Evolutionary conservation across 2,888 invertebrate species (phyloP), one percentile per base, ranked within the genome.

Genomic region (Blastobasis adustella): DNA sequence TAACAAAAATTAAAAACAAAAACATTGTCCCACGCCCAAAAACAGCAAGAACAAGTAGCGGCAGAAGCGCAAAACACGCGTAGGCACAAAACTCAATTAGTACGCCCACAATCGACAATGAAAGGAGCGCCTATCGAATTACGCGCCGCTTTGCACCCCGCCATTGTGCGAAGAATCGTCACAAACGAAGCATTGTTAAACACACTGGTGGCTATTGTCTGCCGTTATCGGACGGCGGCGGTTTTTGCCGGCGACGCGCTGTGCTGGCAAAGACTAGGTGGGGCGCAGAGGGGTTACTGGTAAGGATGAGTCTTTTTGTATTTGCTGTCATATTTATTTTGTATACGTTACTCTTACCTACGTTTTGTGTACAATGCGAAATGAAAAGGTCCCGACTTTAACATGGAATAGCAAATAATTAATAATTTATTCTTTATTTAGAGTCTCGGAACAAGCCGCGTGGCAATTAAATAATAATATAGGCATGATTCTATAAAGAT

Each of bases 131-230:
- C 79, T 82, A 87, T 86, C 82, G 80, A 84, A 80, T 85, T 82
- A 84, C 79, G 58, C 66, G 67, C 73, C 80, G 78, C 76, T 81
- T 81, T 76, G 79, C 82, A 72, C 82, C 79, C 82, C 76, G 79
- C 77, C 65, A 83, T 84, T 84, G 79, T 83, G 83, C 76, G 82
- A 84, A 85, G 87, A 86, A 83, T 84, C 74, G 81, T 79, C 85
- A 86, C 85, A 87, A 87, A 87, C 85, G 87, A 87, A 86, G 71
- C 82, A 86, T 87, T 87, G 87, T 87, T 66, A 72, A 69, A 76
- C 75, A 82, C 85, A 85, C 85, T 84, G 81, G 82, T 70, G 73
- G 66, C 76, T 76, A 83, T 86, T 87, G 87, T 86, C 81, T 82
- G 81, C 60, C 76, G 82, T 83, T 86, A 86, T 87, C 87, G 80